Evolutionary conservation across 2,113 vertebrate genomes (phyloP).

Genomic region (Cynopterus brachyotis): DNA sequence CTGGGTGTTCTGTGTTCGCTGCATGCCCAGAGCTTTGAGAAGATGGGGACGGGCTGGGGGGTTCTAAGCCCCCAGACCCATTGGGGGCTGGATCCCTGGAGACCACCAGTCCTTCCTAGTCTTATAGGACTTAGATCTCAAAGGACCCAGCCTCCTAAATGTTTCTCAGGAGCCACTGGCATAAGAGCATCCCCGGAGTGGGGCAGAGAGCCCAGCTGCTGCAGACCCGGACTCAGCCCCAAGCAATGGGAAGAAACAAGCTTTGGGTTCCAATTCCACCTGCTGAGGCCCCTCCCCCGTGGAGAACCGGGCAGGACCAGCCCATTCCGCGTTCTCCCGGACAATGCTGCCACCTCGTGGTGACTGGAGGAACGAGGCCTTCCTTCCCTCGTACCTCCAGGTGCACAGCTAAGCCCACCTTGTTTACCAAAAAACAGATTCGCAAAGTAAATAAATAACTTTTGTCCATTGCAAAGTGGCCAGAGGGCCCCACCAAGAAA

Average conservation of each 20-base stretch:
- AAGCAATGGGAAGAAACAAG: not conserved
- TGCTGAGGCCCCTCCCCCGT: not conserved
- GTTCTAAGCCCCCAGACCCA: not conserved
- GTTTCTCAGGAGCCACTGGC: not conserved
- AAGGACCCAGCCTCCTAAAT: not conserved
- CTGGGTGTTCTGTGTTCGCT: constrained; percentile 20
- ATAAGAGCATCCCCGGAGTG: not conserved
- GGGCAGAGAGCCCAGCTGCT: not conserved
- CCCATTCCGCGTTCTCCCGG: not conserved
- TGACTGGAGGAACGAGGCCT: accelerated
- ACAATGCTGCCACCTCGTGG: constrained; percentile 60
- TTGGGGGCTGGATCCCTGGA: not conserved
- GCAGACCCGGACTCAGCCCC: not conserved
- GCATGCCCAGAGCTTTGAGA: not conserved
- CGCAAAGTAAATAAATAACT: not conserved
- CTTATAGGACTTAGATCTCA: not conserved
- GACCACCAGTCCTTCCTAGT: not conserved
- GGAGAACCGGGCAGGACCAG: accelerated
- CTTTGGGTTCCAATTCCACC: not conserved
- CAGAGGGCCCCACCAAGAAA: not conserved
- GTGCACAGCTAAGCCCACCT: accelerated
- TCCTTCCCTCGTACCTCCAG: not conserved
- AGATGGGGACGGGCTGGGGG: not conserved
- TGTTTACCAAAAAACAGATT: not conserved
- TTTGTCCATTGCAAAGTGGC: not conserved